These are phyloP conservation scores for Xiphophorus maculatus DNA, from an alignment of 2,113 vertebrate genomes.

Conservation along the genomic window DNA sequence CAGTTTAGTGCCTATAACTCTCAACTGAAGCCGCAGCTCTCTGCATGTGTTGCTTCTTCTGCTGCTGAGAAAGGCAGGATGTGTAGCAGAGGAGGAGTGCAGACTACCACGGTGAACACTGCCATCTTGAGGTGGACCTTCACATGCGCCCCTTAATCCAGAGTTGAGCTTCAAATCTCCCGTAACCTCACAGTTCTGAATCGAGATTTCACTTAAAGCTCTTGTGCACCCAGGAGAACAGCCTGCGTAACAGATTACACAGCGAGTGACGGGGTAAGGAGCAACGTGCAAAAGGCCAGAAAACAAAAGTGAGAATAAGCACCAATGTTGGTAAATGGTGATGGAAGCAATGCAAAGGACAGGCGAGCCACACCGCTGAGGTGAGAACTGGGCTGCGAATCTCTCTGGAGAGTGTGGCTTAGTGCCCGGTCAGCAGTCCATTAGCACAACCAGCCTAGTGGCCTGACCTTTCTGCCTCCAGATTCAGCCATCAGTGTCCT, in stretches of 20 bases:
- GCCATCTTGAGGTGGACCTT: constrained; percentile 88
- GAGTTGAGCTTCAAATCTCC: constrained; percentile 10
- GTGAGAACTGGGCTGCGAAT: constrained; percentile 59
- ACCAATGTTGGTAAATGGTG: constrained; percentile 3
- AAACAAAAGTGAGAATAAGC: constrained; percentile 18
- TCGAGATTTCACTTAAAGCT: background rate
- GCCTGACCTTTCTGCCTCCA: constrained; percentile 64
- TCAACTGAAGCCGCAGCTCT: constrained; percentile 50
- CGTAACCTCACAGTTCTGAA: constrained; percentile 12
- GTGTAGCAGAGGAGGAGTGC: constrained; percentile 41
- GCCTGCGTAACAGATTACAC: background rate
- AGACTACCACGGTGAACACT: constrained; percentile 87
- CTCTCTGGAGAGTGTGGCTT: constrained; percentile 59
- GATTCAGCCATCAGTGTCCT: constrained; percentile 56
- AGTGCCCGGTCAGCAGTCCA: constrained; percentile 71
- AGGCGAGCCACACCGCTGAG: constrained; percentile 32
- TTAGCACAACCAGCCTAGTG: constrained; percentile 66
- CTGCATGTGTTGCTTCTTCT: constrained; percentile 31
- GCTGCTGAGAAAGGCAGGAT: constrained; percentile 41
- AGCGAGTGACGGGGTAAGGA: background rate
- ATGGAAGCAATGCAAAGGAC: constrained; percentile 38
- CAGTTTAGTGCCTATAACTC: constrained; percentile 64
- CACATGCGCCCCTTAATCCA: constrained; percentile 59
- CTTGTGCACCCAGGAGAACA: background rate
- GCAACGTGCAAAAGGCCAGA: constrained; percentile 13